Evolutionary conservation across 1,140 invertebrate species (phyloP).

Genomic region (Goniozus legneri): DNA sequence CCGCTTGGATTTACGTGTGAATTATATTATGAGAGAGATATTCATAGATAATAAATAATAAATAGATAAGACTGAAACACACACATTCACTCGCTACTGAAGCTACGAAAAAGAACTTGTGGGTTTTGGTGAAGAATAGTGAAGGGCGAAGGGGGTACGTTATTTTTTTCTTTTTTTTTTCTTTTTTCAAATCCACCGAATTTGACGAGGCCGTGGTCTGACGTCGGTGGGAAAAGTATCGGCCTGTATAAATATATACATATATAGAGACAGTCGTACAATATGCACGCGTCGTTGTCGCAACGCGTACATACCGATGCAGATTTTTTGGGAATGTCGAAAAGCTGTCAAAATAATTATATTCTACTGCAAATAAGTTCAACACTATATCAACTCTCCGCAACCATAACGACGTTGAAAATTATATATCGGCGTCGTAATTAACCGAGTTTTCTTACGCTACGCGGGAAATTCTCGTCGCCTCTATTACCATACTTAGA

Average conservation of each 20-base stretch:
- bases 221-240: conserved; percentile 20
- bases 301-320: too few species aligned
- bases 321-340: conserved; percentile 41
- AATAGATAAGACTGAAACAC: conserved; percentile 35
- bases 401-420: too few species aligned
- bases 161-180: neutral
- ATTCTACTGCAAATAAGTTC: conserved; percentile 57
- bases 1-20: conserved; percentile 45
- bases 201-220: too few species aligned
- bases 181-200: conserved; percentile 25
- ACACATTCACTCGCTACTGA: conserved; percentile 52
- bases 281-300: too few species aligned
- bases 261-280: conserved; percentile 30
- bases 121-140: too few species aligned
- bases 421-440: too few species aligned
- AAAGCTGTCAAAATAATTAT: conserved; percentile 55
- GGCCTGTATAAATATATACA: conserved; percentile 24
- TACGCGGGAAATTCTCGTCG: too few species aligned
- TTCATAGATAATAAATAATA: neutral
- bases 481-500: too few species aligned
- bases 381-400: conserved; percentile 55
- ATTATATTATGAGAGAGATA: conserved; percentile 12
- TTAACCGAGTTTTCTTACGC: too few species aligned
- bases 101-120: conserved; percentile 42
- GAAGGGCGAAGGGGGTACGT: conserved; percentile 17